Evolutionary conservation across 2,888 invertebrate species (phyloP).

Genomic region (Plebejus argus): DNA sequence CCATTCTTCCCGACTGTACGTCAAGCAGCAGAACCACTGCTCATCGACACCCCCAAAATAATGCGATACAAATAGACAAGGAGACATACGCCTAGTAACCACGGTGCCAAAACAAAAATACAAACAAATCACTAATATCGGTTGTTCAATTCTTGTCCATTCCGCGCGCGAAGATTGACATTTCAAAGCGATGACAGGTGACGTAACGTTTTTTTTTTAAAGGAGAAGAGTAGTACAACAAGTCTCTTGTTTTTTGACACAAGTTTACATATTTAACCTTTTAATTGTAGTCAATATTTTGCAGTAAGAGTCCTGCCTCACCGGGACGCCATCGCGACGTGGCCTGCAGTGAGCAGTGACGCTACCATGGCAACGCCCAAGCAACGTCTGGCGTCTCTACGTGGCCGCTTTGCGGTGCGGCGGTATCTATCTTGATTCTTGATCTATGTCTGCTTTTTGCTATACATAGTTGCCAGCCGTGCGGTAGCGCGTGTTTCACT

Average conservation of each 20-base stretch:
- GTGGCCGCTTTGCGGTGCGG: no score
- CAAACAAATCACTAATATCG: neutral
- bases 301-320: no score
- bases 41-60: constrained; percentile 24
- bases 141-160: constrained; percentile 7
- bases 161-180: constrained; percentile 10
- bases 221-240: neutral
- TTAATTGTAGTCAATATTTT: no score
- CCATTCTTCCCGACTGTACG: neutral
- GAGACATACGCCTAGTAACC: constrained; percentile 15
- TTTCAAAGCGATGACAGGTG: neutral
- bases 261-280: no score
- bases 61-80: constrained; percentile 17
- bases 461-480: no score
- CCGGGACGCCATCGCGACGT: no score
- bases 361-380: no score
- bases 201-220: neutral
- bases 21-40: neutral
- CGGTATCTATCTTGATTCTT: no score
- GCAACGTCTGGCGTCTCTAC: no score
- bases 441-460: no score
- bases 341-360: no score
- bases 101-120: constrained; percentile 16
- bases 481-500: no score
- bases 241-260: neutral